These are phyloP conservation scores for Pipistrellus kuhlii DNA, from an alignment of 2,797 vertebrate genomes.

Conservation along the genomic window DNA sequence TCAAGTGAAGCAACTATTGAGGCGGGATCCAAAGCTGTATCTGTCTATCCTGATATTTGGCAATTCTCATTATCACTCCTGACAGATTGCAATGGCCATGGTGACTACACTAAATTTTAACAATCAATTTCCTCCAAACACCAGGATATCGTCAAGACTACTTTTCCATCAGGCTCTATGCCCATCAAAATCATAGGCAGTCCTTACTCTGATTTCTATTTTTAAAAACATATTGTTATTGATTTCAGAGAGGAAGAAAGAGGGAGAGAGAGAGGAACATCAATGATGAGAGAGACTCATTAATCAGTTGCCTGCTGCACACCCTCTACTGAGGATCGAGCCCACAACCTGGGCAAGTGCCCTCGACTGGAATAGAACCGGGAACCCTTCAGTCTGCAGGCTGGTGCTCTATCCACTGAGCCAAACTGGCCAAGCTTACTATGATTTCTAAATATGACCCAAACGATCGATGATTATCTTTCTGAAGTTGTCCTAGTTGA, in stretches of 20 bases:
- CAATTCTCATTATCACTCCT: background rate
- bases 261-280: no score
- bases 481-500: conserved; percentile 1
- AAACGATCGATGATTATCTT: background rate
- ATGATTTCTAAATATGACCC: conserved; percentile 3
- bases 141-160: background rate
- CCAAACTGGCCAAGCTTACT: background rate
- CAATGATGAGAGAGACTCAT: no score
- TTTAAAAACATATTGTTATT: no score
- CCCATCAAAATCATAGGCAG: background rate
- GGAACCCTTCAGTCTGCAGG: no score
- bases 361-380: no score
- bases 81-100: background rate
- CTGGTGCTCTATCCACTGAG: no score
- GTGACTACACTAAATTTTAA: background rate
- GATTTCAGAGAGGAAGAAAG: no score
- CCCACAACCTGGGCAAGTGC: no score
- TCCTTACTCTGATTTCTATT: background rate
- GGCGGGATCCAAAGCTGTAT: background rate
- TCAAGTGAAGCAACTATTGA: background rate
- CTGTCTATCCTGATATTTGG: background rate
- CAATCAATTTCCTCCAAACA: background rate
- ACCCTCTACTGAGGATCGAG: no score
- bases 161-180: background rate
- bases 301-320: no score